phyloP scores from a whole-genome alignment of 2,113 vertebrate genomes.

The Aythya baeri region DNA sequence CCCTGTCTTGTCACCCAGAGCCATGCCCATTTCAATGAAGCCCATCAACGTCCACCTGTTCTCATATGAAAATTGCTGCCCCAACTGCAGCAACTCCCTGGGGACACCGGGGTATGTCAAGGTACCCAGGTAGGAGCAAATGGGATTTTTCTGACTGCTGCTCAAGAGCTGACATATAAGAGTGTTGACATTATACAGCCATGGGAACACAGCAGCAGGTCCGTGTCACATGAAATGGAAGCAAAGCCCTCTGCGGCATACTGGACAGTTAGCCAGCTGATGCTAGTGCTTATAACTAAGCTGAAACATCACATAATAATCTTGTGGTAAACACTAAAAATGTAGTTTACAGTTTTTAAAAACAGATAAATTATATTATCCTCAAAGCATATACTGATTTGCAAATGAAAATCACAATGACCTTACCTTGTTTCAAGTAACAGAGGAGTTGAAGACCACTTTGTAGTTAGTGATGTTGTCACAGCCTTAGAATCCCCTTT shows the following conservation, averaged over 20 bases:
- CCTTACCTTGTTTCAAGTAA: slow-evolving; percentile 93
- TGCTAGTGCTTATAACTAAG: background rate
- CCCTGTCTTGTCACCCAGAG: background rate
- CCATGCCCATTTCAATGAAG: background rate
- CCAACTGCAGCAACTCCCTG: background rate
- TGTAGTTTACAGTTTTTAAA: background rate
- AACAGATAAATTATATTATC: background rate
- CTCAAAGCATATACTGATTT: background rate
- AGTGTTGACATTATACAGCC: background rate
- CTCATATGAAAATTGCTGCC: background rate
- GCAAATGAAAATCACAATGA: background rate
- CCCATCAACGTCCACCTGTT: background rate
- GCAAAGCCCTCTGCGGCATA: background rate
- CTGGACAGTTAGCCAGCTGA: background rate
- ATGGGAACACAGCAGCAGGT: background rate
- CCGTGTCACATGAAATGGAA: background rate
- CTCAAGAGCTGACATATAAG: background rate
- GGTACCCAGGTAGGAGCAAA: background rate
- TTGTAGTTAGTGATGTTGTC: slow-evolving; percentile 92
- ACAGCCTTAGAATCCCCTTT: slow-evolving; percentile 92
- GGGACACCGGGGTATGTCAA: too few species aligned
- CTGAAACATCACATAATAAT: background rate
- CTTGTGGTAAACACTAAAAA: background rate
- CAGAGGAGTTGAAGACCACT: slow-evolving; percentile 92
- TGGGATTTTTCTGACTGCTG: background rate